phyloP scores from a whole-genome alignment of 2,113 vertebrate genomes.

The Mus pahari region DNA sequence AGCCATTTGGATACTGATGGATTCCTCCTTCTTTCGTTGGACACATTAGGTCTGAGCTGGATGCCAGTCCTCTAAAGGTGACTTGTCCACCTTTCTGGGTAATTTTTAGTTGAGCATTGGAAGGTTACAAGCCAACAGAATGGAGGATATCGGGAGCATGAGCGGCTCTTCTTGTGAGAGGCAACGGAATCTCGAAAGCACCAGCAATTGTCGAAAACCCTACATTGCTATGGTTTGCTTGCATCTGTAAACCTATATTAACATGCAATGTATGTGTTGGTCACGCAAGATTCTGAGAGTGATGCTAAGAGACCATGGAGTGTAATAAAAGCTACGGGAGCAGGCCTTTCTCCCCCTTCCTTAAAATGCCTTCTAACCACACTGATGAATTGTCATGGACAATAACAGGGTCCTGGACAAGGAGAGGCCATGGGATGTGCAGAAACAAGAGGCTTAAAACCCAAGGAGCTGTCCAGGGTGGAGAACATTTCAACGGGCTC shows the following conservation, averaged over 20 bases:
- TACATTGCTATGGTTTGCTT: background rate
- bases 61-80: background rate
- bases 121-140: background rate
- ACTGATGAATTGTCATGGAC: background rate
- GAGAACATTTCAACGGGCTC: background rate
- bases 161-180: background rate
- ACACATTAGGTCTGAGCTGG: background rate
- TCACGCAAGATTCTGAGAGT: background rate
- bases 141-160: background rate
- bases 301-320: background rate
- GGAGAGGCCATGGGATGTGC: no score
- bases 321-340: background rate
- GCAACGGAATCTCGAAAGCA: no score
- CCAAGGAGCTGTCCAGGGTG: background rate
- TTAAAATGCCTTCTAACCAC: background rate
- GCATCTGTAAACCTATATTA: background rate
- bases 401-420: background rate
- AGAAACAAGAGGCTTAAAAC: background rate
- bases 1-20: background rate
- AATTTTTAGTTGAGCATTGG: constrained; percentile 2
- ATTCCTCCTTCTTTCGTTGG: rapidly evolving
- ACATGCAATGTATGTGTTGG: background rate
- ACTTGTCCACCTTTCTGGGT: background rate
- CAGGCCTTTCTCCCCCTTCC: background rate
- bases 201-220: background rate